These are phyloP conservation scores for Bimastos eiseni DNA, from an alignment of 2,888 invertebrate species.

Conservation along the genomic window DNA sequence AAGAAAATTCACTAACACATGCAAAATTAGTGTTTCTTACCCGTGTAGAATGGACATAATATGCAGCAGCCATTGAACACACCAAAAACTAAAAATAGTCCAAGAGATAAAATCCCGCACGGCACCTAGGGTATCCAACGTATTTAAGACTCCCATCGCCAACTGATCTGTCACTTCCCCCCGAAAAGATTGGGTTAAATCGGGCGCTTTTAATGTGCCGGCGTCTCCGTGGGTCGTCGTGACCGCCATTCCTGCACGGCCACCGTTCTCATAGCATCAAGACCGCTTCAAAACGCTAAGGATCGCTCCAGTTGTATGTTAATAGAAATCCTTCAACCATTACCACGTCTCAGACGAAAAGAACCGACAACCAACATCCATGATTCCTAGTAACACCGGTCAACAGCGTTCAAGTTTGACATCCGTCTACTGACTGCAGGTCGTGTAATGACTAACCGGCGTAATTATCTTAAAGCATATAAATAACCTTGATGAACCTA, in stretches of 20 bases:
- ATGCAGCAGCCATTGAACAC: neutral
- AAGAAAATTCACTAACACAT: neutral
- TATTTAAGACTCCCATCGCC: neutral
- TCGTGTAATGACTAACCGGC: neutral
- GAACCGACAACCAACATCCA: neutral
- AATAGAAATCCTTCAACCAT: neutral
- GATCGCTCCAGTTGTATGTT: neutral
- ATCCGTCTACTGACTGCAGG: neutral
- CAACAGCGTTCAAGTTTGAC: neutral
- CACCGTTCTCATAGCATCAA: conserved; percentile 8
- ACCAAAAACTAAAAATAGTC: neutral
- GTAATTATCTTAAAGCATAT: neutral
- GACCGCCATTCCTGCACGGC: neutral
- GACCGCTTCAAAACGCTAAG: neutral
- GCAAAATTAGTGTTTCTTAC: neutral
- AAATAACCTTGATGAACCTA: neutral
- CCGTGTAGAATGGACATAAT: conserved; percentile 16
- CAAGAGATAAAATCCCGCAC: neutral
- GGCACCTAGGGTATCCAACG: neutral
- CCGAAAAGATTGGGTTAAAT: neutral
- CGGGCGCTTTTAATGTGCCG: conserved; percentile 7
- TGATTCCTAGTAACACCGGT: neutral
- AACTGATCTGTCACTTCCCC: neutral
- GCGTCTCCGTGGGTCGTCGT: conserved; percentile 20
- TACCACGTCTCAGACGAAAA: neutral